These are phyloP conservation scores for Etia nguti DNA, from an alignment of 2,113 vertebrate species.

Conservation along the genomic window DNA sequence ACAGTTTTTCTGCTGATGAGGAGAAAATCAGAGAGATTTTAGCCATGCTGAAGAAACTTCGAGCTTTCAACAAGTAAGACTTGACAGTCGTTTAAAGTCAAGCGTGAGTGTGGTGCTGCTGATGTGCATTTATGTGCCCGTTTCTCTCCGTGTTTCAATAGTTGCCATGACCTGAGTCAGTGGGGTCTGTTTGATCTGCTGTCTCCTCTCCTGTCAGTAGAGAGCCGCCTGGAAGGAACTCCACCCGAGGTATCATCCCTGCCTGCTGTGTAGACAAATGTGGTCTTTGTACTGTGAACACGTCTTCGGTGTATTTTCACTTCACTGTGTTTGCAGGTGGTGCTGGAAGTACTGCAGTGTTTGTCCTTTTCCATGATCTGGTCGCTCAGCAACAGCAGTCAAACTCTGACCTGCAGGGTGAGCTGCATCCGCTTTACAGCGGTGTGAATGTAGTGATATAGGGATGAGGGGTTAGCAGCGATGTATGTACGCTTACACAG, in stretches of 20 bases:
- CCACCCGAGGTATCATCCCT: slow-evolving; percentile 70
- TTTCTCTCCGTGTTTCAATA: slow-evolving; percentile 37
- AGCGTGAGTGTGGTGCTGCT: not conserved
- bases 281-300: not conserved
- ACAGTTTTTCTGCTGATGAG: slow-evolving; percentile 58
- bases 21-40: slow-evolving; percentile 60
- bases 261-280: not conserved
- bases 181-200: slow-evolving; percentile 78
- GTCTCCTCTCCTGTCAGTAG: slow-evolving; percentile 70
- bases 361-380: slow-evolving; percentile 79
- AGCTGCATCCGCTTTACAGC: not conserved
- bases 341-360: slow-evolving; percentile 79
- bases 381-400: slow-evolving; percentile 73
- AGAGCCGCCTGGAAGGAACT: slow-evolving; percentile 52
- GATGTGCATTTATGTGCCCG: not conserved
- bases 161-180: slow-evolving; percentile 80
- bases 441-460: not conserved
- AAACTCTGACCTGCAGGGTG: slow-evolving; percentile 75
- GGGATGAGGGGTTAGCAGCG: not conserved
- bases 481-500: not conserved
- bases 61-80: slow-evolving; percentile 84
- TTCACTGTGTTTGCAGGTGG: slow-evolving; percentile 62
- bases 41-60: slow-evolving; percentile 75
- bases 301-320: not conserved
- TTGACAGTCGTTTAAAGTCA: not conserved